These are phyloP conservation scores for Cyprinodon brontotheroides DNA, from an alignment of 2,113 vertebrate genomes.

Conservation along the genomic window DNA sequence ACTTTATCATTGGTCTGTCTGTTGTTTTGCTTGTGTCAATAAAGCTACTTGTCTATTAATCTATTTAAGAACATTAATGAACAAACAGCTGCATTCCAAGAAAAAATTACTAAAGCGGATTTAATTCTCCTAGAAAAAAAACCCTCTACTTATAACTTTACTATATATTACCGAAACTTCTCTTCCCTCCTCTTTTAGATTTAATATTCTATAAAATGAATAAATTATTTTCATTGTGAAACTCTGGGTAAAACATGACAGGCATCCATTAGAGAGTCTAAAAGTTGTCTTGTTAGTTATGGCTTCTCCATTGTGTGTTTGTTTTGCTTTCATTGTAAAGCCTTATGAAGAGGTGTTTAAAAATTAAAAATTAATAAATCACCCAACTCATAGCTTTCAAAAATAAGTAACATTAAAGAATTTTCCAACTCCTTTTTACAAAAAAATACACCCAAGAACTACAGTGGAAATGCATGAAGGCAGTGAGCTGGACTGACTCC, in stretches of 20 bases:
- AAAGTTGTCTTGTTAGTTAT: too few species aligned
- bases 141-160: not conserved
- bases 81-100: not conserved
- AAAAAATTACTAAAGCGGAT: not conserved
- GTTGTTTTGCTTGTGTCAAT: too few species aligned
- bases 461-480: constrained; percentile 68
- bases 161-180: not conserved
- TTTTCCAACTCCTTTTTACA: constrained; percentile 15
- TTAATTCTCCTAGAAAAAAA: not conserved
- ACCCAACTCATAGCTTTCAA: constrained; percentile 11
- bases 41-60: too few species aligned
- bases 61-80: not conserved
- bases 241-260: not conserved
- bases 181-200: not conserved
- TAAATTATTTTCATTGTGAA: not conserved
- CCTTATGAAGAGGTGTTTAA: not conserved
- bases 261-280: too few species aligned
- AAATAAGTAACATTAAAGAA: constrained; percentile 22
- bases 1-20: too few species aligned
- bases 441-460: constrained; percentile 28
- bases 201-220: not conserved
- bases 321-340: too few species aligned
- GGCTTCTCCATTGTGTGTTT: not conserved
- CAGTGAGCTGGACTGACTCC: constrained; percentile 69
- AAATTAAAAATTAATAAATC: not conserved